Percentiles rank a stretch among this genome's conserved stretches.
These are phyloP conservation scores for Cerceris ruficornis DNA, from an alignment of 2,888 invertebrate species.

Conservation along the genomic window DNA sequence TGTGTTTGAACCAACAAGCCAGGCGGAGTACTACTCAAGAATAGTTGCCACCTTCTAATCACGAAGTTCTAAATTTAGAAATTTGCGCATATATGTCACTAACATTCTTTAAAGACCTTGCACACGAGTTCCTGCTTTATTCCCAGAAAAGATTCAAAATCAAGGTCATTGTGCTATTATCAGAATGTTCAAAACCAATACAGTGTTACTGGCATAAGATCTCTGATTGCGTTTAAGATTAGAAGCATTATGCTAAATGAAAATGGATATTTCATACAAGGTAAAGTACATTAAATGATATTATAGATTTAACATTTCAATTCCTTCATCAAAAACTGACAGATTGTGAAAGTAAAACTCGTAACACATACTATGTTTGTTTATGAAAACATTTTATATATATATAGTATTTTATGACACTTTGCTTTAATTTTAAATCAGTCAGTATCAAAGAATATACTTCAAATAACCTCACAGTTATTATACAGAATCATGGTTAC, in stretches of 20 bases:
- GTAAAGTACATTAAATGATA: not conserved
- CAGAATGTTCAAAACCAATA: slow-evolving; percentile 11
- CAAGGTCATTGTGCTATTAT: slow-evolving; percentile 1
- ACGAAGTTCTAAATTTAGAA: slow-evolving; percentile 43
- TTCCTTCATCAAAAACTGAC: not conserved
- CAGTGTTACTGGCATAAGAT: not conserved
- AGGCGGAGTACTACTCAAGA: slow-evolving; percentile 17
- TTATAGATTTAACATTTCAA: not conserved
- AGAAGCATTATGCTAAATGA: not conserved
- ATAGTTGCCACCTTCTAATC: slow-evolving; percentile 8
- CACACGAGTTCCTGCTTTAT: slow-evolving; percentile 9
- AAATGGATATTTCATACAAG: not conserved
- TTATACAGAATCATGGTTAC: not conserved
- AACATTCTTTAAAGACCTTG: slow-evolving; percentile 19
- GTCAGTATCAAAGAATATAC: not conserved
- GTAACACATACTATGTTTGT: too few species aligned
- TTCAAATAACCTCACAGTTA: slow-evolving; percentile 5
- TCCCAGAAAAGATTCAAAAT: slow-evolving; percentile 6
- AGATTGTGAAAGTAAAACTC: too few species aligned
- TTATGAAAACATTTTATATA: too few species aligned
- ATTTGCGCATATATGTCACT: slow-evolving; percentile 21
- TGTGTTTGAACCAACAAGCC: slow-evolving; percentile 23
- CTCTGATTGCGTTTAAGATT: not conserved
- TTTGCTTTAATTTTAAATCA: not conserved
- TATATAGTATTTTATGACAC: not conserved